phyloP scores from a whole-genome alignment of 1,140 invertebrate species.

The Drosophila paulistorum region DNA sequence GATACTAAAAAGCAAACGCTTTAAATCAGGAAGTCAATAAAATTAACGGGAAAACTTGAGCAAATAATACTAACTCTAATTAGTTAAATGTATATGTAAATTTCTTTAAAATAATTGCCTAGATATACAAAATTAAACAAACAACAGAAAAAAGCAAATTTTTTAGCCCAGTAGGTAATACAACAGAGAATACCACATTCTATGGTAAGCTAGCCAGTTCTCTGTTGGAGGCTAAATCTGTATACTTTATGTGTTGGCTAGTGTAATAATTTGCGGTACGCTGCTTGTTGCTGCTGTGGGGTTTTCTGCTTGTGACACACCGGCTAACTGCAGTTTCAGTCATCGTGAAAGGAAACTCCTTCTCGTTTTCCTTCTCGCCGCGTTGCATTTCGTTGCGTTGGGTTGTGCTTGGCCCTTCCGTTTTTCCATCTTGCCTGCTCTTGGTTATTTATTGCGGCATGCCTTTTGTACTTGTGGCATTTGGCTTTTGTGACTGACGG shows the following conservation, averaged over 20 bases:
- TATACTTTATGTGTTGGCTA: conserved; percentile 8
- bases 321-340: conserved; percentile 48
- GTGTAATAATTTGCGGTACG: conserved; percentile 42
- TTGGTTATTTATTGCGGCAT: conserved; percentile 45
- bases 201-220: no score
- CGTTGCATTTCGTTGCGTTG: conserved; percentile 5
- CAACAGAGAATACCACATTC: no score
- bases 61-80: no score
- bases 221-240: no score
- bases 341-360: conserved; percentile 18
- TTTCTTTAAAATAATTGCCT: no score
- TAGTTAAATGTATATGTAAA: no score
- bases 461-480: conserved; percentile 45
- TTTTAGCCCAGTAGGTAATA: no score
- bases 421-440: conserved; percentile 16
- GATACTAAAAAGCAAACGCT: no score
- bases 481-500: conserved; percentile 47
- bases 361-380: conserved; percentile 6
- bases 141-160: no score
- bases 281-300: conserved; percentile 12
- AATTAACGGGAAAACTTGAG: no score
- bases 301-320: conserved; percentile 43
- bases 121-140: no score
- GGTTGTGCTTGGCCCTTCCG: conserved; percentile 16
- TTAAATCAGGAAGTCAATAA: no score